Evolutionary conservation across 2,888 invertebrate species (phyloP).

Genomic region (Stenurella melanura): DNA sequence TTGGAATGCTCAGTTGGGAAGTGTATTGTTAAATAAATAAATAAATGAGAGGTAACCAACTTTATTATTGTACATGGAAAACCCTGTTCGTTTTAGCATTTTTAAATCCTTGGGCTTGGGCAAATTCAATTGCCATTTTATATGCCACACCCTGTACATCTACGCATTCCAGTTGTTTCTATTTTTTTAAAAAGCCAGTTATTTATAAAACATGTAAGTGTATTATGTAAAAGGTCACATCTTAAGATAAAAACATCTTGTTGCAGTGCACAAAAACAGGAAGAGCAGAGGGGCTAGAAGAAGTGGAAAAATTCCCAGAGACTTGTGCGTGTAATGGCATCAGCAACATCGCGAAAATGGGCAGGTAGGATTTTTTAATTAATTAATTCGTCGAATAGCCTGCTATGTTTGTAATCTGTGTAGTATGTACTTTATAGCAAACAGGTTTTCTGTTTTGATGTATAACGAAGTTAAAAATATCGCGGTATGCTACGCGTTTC

Average conservation of each 20-base stretch:
- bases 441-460: constrained; percentile 26
- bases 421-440: not conserved
- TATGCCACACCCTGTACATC: too few relatives aligned
- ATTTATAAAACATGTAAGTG: not conserved
- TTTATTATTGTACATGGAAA: too few relatives aligned
- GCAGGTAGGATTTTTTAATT: constrained; percentile 49
- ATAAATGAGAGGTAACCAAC: too few relatives aligned
- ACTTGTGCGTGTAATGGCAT: constrained; percentile 55
- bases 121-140: too few relatives aligned
- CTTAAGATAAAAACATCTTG: not conserved
- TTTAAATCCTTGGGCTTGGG: too few relatives aligned
- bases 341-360: constrained; percentile 58
- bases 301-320: not conserved
- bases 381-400: not conserved
- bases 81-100: too few relatives aligned
- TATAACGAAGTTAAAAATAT: not conserved
- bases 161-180: too few relatives aligned
- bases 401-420: constrained; percentile 6
- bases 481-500: not conserved
- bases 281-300: not conserved
- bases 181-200: not conserved
- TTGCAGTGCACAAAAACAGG: constrained; percentile 5
- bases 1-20: too few relatives aligned
- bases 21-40: too few relatives aligned
- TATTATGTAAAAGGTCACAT: not conserved